Evolutionary conservation across 2,888 invertebrate genomes (phyloP), one percentile per base, ranked within the genome.

Genomic region (Neoscelio sp.): DNA sequence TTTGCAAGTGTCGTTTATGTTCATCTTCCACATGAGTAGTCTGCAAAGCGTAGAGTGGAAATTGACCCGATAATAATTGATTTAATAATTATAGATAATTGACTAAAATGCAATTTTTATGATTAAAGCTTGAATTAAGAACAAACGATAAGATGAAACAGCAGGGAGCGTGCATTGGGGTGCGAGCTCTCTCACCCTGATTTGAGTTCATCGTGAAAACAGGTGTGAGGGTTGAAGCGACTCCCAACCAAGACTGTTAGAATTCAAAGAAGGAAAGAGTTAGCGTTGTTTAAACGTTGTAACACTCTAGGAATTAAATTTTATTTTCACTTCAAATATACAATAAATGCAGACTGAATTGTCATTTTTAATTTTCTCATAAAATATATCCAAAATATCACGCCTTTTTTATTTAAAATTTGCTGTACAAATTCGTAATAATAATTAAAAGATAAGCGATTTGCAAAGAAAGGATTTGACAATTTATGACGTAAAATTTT

Each of bases 161-260:
- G 35, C 1, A 6, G 28, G 54, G 62, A 58, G 62, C 28, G 52
- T 62, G 52, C 44, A 71, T 52, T 35, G 71, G 71, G 71, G 71
- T 71, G 52, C 62, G 52, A 7, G 26, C 40, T 60, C 50, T n/a
- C n/a, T n/a, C n/a, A 71, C 60, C 70, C 70, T 35, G 44, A 62
- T 60, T 54, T 44, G 35, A 50, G 44, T 71, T 71, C 52, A 60
- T 62, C 28, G 44, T 42, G 50, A 58, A 62, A 71, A 71, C 71
- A 71, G 71, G 60, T 71, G 71, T 60, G 70, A 60, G 56, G 42
- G 44, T 44, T 26, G 26, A 54, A 60, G 70, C 26, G n/a, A 30
- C 50, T 23, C 48, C 12, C 7, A 60, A 60, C 50, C 35, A 48
- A 42, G 18, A 71, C 71, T 60, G 71, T 71, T 70, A 23, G 60